A percentile compares a stretch with the other conserved stretches of the same genome.
phyloP scores from a whole-genome alignment of 2,888 invertebrate genomes.

The Flabesymbios commensalis region DNA sequence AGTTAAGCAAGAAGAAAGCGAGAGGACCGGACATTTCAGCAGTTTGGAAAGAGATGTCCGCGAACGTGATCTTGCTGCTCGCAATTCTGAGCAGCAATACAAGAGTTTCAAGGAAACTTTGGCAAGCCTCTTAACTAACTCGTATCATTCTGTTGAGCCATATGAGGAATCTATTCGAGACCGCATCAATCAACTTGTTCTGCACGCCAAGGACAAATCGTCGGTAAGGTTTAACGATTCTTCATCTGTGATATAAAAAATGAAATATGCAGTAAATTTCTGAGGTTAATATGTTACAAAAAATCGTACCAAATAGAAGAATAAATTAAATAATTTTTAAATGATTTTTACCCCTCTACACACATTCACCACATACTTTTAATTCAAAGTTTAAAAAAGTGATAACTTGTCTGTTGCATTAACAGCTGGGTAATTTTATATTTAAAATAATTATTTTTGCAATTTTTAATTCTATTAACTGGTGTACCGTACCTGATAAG shows the following conservation, averaged over 20 bases:
- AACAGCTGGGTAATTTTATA: no score
- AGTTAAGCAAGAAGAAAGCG: conserved; percentile 34
- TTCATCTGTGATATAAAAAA: neutral
- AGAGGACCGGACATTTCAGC: conserved; percentile 22
- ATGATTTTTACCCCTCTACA: no score
- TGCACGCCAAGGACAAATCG: conserved; percentile 42
- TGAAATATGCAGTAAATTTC: no score
- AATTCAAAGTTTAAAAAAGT: neutral
- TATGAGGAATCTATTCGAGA: conserved; percentile 53
- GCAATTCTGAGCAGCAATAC: conserved; percentile 31
- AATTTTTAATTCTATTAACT: neutral
- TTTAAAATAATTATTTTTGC: no score
- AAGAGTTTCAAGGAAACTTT: conserved; percentile 52
- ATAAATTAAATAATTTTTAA: neutral
- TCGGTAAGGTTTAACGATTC: conserved; percentile 42
- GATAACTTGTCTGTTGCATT: no score
- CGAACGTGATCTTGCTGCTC: neutral
- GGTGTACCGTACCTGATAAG: neutral
- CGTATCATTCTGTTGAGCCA: conserved; percentile 37
- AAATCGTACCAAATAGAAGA: neutral
- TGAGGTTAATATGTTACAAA: neutral
- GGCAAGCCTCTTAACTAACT: conserved; percentile 46
- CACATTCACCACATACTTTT: no score
- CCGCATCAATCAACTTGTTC: conserved; percentile 39
- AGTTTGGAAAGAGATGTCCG: conserved; percentile 2